A percentile compares a stretch with the other conserved stretches of the same genome.
phyloP scores from a whole-genome alignment of 2,888 invertebrate species.

The Phytoseiulus persimilis region DNA sequence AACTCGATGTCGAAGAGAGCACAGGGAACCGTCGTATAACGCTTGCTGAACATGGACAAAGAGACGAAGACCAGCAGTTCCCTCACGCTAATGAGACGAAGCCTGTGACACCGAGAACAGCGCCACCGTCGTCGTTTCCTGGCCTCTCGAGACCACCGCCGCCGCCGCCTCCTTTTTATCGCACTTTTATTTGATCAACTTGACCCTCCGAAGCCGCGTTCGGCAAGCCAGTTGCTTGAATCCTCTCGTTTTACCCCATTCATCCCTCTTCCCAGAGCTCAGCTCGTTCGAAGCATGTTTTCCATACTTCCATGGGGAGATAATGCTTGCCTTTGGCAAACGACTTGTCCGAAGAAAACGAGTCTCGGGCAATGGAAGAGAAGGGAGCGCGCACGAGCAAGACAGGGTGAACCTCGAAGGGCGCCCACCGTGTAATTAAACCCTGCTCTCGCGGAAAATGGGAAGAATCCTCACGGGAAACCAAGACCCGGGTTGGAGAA shows the following conservation, averaged over 20 bases:
- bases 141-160: not conserved
- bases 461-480: constrained; percentile 16
- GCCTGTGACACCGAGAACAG: not conserved
- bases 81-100: not conserved
- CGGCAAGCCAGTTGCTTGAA: too few species aligned
- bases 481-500: not conserved
- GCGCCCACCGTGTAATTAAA: constrained; percentile 31
- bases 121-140: not conserved
- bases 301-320: not conserved
- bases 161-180: not conserved
- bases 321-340: not conserved
- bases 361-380: not conserved
- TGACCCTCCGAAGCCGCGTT: not conserved
- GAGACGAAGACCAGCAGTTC: not conserved
- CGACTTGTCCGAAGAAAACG: not conserved
- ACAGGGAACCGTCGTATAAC: not conserved
- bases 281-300: not conserved
- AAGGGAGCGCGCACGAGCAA: not conserved
- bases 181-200: not conserved
- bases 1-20: not conserved
- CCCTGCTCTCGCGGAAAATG: constrained; percentile 33
- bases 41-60: not conserved
- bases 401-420: not conserved
- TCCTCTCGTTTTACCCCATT: too few species aligned
- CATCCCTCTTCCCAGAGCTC: not conserved